Evolutionary conservation across 1,140 invertebrate species (phyloP), one percentile per base, ranked within the genome.

Genomic region (Homalodisca vitripennis): DNA sequence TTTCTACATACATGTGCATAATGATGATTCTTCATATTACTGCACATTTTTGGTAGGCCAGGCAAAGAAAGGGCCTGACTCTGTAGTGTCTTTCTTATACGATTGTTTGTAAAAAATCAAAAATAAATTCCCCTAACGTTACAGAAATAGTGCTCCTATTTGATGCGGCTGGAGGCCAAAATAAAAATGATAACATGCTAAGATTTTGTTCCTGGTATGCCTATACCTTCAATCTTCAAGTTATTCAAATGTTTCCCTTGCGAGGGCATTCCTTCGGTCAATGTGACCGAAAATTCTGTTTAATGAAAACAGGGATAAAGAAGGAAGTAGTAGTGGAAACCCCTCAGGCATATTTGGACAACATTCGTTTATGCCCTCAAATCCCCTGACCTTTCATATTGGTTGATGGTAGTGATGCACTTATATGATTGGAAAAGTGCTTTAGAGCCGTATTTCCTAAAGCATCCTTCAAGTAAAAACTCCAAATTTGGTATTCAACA

Each of bases 1-100:
- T 0, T 71, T 71, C 55, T 69, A 71, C 31, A 55, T 71, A 26
- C 70, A 71, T 46, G 47, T 68, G 1, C 64, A 68, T 31, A 70
- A 70, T 51, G 64, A 67, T 51, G 31, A 66, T 26, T 3, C 32
- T 3, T 55, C 70, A 3, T 68, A 26, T 63, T 32, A 68, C 10
- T 71, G 68, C 30, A 53, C n/a, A 6, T 71, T 67, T 60, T 2
- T 68, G 3, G 70, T 68, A 29, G 27, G 24, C 1, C 22, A 71
- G 29, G 65, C 46, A 12, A 53, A 67, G 31, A 71, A 71, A 31
- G 65, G 47, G 32, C 14, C 30, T 13, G 41, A 71, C 26, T 32
- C 34, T 3, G 69, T 70, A 2, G 57, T 27, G 3, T 62, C 57
- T 17, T 62, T 62, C 57, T 3, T 62, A 2, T 62, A 24, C 3